Evolutionary conservation across 37 sponge, comb jelly and placozoan genomes (phyloP).

Genomic region (Ephydatia muelleri): DNA sequence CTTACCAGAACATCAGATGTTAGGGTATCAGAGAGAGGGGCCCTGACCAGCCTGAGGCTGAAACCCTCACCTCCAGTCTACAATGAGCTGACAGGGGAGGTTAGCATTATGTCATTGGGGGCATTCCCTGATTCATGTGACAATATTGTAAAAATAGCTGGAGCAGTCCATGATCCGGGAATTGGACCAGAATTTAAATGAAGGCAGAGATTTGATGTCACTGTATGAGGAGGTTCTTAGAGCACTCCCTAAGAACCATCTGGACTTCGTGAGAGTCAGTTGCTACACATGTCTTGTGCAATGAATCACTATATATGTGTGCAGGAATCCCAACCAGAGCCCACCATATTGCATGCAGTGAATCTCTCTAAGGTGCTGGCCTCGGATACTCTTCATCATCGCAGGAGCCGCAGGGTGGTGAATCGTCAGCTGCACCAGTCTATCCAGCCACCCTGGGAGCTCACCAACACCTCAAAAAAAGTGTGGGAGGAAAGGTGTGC

Average conservation of each 20-base stretch:
- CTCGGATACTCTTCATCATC: constrained; percentile 60
- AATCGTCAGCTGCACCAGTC: constrained; percentile 48
- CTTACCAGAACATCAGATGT: constrained; percentile 53
- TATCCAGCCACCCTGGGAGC: constrained; percentile 50
- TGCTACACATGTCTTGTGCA: not conserved
- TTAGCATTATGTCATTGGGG: constrained; percentile 5
- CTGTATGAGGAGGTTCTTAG: constrained; percentile 77
- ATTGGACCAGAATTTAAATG: constrained; percentile 69
- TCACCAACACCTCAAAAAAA: constrained; percentile 4
- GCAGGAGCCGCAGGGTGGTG: constrained; percentile 49
- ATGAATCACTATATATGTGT: not conserved
- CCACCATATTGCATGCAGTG: constrained; percentile 29
- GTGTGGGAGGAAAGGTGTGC: constrained; percentile 59
- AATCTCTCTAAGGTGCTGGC: constrained; percentile 51
- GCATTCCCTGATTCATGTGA: not conserved
- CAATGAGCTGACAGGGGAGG: constrained; percentile 77
- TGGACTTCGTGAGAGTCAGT: constrained; percentile 65
- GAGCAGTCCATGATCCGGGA: constrained; percentile 31
- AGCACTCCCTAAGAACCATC: constrained; percentile 60
- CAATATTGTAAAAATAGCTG: constrained; percentile 16
- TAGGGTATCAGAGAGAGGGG: constrained; percentile 74
- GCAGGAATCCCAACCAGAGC: constrained; percentile 53
- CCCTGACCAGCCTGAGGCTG: constrained; percentile 54
- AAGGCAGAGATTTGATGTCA: constrained; percentile 61
- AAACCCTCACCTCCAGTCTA: constrained; percentile 53